Conservation (phyloP, 2,888 invertebrate genomes). For the Apodemia duryi region DNA sequence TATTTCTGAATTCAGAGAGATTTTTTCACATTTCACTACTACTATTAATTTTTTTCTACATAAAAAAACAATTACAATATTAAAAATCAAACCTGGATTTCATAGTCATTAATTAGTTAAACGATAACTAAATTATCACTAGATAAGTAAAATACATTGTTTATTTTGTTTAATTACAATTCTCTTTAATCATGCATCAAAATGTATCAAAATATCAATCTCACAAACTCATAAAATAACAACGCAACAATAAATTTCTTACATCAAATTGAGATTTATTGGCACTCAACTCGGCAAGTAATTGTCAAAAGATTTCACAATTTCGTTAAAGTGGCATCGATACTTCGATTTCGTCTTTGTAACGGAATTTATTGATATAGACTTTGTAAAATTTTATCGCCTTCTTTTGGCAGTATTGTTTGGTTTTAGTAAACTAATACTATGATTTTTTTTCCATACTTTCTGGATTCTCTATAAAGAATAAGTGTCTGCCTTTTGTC, state of each 20-base stretch:
- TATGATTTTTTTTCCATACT: background rate
- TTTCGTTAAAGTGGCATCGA: background rate
- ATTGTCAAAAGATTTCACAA: slow-evolving; percentile 14
- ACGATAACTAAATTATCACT: no score
- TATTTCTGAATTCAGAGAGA: no score
- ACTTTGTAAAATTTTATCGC: background rate
- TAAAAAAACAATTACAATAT: no score
- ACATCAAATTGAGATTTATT: slow-evolving; percentile 11
- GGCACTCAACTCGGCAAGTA: slow-evolving; percentile 11
- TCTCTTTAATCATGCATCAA: background rate
- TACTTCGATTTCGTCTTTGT: slow-evolving; percentile 2
- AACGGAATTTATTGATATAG: slow-evolving; percentile 2
- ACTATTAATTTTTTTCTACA: no score
- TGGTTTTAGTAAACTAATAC: background rate
- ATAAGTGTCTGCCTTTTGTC: no score
- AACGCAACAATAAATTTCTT: slow-evolving; percentile 4
- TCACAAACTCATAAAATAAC: background rate
- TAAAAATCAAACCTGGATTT: no score
- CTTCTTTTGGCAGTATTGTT: background rate
- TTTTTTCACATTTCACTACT: no score
- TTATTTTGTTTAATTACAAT: background rate
- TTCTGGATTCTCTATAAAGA: no score
- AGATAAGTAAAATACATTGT: background rate
- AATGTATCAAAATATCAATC: background rate
- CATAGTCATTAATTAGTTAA: no score